phyloP scores from a whole-genome alignment of 2,113 vertebrate species.

The Suricata suricatta region DNA sequence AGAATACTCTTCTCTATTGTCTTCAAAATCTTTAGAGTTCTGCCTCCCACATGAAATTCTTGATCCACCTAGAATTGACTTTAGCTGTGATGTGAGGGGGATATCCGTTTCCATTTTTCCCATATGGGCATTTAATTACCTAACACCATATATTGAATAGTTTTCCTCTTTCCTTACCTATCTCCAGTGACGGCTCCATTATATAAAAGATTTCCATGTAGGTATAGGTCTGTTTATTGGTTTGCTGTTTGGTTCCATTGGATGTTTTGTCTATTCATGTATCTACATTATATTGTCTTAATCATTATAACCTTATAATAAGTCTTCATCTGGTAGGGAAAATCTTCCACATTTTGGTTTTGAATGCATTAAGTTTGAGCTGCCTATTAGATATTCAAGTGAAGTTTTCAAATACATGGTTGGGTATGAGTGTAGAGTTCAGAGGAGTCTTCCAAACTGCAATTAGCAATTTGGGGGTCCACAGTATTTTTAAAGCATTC shows the following conservation, averaged over 20 bases:
- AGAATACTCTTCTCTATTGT: not conserved
- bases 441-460: not conserved
- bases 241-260: not conserved
- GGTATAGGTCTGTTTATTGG: not conserved
- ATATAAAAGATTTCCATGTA: not conserved
- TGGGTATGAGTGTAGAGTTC: not conserved
- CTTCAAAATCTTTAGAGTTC: not conserved
- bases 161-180: not conserved
- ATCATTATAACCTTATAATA: not conserved
- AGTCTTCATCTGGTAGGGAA: not conserved
- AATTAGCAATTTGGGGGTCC: not conserved
- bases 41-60: not conserved
- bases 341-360: not conserved
- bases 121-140: not conserved
- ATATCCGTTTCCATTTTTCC: not conserved
- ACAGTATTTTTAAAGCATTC: not conserved
- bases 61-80: not conserved
- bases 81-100: not conserved
- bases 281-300: not conserved
- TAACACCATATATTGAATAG: not conserved
- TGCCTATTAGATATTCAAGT: not conserved
- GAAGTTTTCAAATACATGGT: not conserved
- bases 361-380: not conserved
- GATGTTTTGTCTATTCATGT: not conserved
- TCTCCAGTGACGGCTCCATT: not conserved